Conservation (phyloP, 1,140 invertebrate species). For the Tetraneura akinire region DNA sequence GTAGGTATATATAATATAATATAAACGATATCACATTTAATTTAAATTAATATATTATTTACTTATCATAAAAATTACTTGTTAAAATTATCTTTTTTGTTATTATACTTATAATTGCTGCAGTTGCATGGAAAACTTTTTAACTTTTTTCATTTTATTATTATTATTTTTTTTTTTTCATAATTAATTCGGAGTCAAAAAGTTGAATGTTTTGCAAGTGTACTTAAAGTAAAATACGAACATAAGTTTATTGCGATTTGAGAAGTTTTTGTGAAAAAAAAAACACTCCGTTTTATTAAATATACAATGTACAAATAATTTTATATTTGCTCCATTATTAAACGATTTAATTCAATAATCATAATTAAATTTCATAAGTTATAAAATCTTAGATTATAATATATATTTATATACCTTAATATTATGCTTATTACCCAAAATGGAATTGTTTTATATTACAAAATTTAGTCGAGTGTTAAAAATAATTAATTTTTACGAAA, state of each 20-base stretch:
- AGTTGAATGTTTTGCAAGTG: background rate
- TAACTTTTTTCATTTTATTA: no score
- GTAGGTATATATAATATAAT: background rate
- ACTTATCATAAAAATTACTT: slow-evolving; percentile 15
- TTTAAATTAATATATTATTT: slow-evolving; percentile 8
- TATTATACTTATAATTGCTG: no score
- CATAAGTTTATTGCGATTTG: slow-evolving; percentile 1
- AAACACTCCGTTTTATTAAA: background rate
- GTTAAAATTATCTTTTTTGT: slow-evolving; percentile 10
- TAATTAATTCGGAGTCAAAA: slow-evolving; percentile 13
- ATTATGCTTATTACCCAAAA: background rate
- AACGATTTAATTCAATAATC: background rate
- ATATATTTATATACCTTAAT: no score
- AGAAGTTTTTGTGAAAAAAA: background rate
- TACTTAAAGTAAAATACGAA: slow-evolving; percentile 1
- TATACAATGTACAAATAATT: no score
- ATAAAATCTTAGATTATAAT: no score
- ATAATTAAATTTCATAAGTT: no score
- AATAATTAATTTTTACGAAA: no score
- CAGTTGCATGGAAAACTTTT: slow-evolving; percentile 3
- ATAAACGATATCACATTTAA: background rate
- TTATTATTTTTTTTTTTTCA: background rate
- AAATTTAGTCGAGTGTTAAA: no score
- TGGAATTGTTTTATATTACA: background rate
- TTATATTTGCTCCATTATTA: background rate